Evolutionary conservation across 2,113 vertebrate genomes (phyloP), one percentile per base, ranked within the genome.

Genomic region (Agapornis roseicollis): DNA sequence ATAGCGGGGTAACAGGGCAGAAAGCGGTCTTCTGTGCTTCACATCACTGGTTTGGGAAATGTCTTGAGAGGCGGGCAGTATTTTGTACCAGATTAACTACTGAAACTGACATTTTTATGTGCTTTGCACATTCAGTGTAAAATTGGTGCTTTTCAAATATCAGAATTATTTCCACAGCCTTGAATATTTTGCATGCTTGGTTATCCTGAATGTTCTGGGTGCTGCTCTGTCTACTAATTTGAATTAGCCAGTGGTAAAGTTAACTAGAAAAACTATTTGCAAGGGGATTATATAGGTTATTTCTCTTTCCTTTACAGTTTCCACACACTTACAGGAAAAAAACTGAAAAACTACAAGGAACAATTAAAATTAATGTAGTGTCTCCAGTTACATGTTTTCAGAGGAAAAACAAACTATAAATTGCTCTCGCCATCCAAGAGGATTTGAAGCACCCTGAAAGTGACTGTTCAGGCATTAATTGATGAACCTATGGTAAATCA

Each of bases 341-440:
- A 23, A 33, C 23, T 23, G 41, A 10, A 6, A 83, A 72, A 41
- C 50, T 77, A 35, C 47, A 52, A 77, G 52, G 65, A 80, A 74
- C 13, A 90, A 84, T 77, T 82, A 55, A 85, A 50, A 20, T 68
- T 80, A 81, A 49, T 37, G 4, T 44, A 56, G n/a, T 56, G 86
- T 70, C 64, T 97, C 92, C 70, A 81, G 93, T 61, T 86, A 80
- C 66, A 64, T 6, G 35, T 55, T 96, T 95, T 77, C 88, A 93
- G 76, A 82, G 39, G 73, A 81, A 92, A 93, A 95, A 61, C 53
- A 76, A 97, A 92, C 50, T 80, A 89, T 12, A 56, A 52, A 87
- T 69, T 46, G 24, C 37, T 72, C 46, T 60, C 24, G 42, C 28
- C 13, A n/a, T 85, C 70, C 56, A 47, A 56, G 1, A 27, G 79